A percentile compares a stretch with the other conserved stretches of the same genome.
Evolutionary conservation across 2,113 vertebrate genomes (phyloP).

Genomic region (Calypte anna): DNA sequence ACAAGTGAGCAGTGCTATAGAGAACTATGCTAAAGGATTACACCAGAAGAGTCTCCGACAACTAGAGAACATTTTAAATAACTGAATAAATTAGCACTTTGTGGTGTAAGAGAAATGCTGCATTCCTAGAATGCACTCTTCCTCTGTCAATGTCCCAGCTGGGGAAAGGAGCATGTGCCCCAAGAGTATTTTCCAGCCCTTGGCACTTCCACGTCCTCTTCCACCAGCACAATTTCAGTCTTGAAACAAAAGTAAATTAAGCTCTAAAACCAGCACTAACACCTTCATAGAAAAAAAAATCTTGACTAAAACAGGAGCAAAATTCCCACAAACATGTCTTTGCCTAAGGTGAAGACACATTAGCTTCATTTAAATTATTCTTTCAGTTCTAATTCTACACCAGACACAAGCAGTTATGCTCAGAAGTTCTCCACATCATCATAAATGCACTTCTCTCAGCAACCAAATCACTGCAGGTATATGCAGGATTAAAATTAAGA

Average conservation of each 20-base stretch:
- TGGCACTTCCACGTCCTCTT: neutral
- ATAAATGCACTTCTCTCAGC: neutral
- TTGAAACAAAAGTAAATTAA: neutral
- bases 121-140: constrained; percentile 13
- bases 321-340: neutral
- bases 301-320: neutral
- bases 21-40: neutral
- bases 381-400: neutral
- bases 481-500: neutral
- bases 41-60: neutral
- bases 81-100: constrained; percentile 7
- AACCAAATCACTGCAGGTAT: neutral
- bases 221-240: neutral
- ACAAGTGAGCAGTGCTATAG: neutral
- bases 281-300: neutral
- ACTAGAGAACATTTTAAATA: neutral
- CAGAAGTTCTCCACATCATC: neutral
- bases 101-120: neutral
- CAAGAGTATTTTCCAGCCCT: neutral
- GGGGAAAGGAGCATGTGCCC: neutral
- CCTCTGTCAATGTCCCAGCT: neutral
- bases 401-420: neutral
- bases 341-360: neutral
- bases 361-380: neutral
- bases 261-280: neutral